Base-by-base conservation (phyloP, 2,888 invertebrate genomes). In the Cataglyphis altisquamis region DNA sequence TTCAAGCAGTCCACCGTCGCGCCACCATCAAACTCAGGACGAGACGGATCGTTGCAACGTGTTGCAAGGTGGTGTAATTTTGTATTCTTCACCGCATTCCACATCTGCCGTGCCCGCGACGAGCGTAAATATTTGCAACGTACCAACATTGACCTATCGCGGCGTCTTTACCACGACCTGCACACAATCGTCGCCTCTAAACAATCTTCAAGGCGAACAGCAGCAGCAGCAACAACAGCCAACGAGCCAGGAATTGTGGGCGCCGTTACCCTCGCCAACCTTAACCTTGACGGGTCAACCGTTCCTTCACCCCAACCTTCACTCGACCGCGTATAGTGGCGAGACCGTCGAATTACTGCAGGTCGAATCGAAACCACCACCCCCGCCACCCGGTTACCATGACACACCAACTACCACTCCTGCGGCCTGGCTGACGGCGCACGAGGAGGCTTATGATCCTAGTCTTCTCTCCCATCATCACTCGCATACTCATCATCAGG, bases 141-240 rank as follows among this genome's bases (percentile, higher is more conserved):
- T 94, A 18, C 94, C 94, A 5, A 94, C 94, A 45, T 80, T 94
- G 62, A 94, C 96, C 91, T 97, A 97, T 95, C 96, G 97, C 88
- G 97, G 96, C 84, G 96, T 97, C 84, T 97, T 97, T 95, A 97
- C 97, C 88, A 97, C 97, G 83, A 96, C 97, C 94, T 87, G 96
- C 95, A 88, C 96, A 96, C 91, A 96, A 95, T 92, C 97, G 96
- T 94, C 98, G 97, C 97, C 96, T 90, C 95, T 87, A 94, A 97
- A 93, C 94, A 94, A 95, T 91, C 95, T 93, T 32, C 95, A 96
- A 91, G 96, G 96, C 90, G 92, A 91, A 0, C 97, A 97, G 93
- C 96, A 97, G 88, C 95, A 96, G 64, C 94, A 94, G 60, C 95
- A 94, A n/a, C 95, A 95, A 25, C 95, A 94, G 81, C 88, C 94